Evolutionary conservation across 2,113 vertebrate genomes (phyloP), one percentile per base, ranked within the genome.

Genomic region (Paradoxurus hermaphroditus): DNA sequence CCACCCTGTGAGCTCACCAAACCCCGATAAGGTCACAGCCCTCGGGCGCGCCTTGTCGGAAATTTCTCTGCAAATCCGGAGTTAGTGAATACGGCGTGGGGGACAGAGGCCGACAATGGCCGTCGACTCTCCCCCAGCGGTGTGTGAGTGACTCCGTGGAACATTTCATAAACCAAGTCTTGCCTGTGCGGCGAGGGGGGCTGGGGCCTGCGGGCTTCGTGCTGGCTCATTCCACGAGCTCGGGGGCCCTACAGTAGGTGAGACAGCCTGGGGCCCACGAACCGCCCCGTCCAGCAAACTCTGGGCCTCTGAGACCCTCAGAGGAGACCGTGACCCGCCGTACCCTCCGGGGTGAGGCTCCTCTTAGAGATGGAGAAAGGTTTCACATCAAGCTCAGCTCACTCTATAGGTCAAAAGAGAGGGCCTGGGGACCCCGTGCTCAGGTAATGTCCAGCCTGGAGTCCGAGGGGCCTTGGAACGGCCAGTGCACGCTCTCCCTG

Each of bases 81-180:
- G 95, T 79, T 62, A 86, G 78, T 93, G 51, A 83, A 67, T 53
- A 14, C 62, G 23, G 82, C 39, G 75, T 63, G 14, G 14, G 15
- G 75, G n/a, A 44, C 75, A 7, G 44, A 92, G 91, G 8, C 82
- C 7, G 6, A 44, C 95, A 70, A 21, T 21, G 46, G 81, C 9
- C 10, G 51, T 90, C 85, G 77, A 23, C 53, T 79, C 94, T 93
- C 86, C 92, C 92, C 68, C 16, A 4, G 81, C 85, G 62, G 46
- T 18, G 85, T 15, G 14, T 72, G 86, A 78, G 44, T 39, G 49
- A 34, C 34, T 49, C 89, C 34, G 12, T 25, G 78, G 70, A 59
- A 87, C 62, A 70, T 59, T 81, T 90, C n/a, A 87, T 44, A 86
- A 72, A 53, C 56, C 34, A 7, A 41, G 70, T 67, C 63, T 49